Percentiles rank a stretch among this genome's conserved stretches.
These are phyloP conservation scores for Flabesymbios commensalis DNA, from an alignment of 2,888 invertebrate genomes.

Conservation along the genomic window DNA sequence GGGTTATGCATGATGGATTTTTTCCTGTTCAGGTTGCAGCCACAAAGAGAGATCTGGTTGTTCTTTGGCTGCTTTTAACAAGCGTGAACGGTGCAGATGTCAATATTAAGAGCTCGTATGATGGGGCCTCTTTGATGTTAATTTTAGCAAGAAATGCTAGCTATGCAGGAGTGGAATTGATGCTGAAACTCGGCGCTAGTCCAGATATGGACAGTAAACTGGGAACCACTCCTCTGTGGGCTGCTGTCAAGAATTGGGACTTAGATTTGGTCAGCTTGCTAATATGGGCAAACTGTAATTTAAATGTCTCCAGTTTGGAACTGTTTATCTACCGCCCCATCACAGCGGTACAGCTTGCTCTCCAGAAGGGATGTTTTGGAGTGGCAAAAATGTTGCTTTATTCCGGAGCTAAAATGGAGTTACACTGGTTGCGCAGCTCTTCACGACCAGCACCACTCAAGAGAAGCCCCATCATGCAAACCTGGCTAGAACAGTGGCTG, in stretches of 20 bases:
- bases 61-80: conserved; percentile 11
- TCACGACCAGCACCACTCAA: neutral
- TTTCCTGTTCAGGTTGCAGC: neutral
- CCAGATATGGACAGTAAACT: conserved; percentile 14
- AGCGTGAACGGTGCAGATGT: conserved; percentile 12
- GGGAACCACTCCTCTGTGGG: conserved; percentile 25
- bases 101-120: conserved; percentile 6
- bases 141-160: conserved; percentile 7
- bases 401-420: conserved; percentile 12
- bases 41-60: neutral
- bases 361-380: conserved; percentile 7
- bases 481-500: conserved; percentile 16
- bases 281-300: conserved; percentile 12
- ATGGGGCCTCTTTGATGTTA: conserved; percentile 15
- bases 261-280: conserved; percentile 8
- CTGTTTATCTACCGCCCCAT: conserved; percentile 8
- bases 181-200: conserved; percentile 14
- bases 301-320: conserved; percentile 15
- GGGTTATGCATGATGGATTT: neutral
- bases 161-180: conserved; percentile 6
- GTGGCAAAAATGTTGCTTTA: conserved; percentile 6
- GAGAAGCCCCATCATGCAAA: neutral
- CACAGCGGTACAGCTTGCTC: conserved; percentile 17
- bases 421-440: neutral
- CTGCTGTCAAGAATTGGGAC: conserved; percentile 16